Conservation (phyloP, 2,113 vertebrate genomes). For the Phalacrocorax pelagicus region DNA sequence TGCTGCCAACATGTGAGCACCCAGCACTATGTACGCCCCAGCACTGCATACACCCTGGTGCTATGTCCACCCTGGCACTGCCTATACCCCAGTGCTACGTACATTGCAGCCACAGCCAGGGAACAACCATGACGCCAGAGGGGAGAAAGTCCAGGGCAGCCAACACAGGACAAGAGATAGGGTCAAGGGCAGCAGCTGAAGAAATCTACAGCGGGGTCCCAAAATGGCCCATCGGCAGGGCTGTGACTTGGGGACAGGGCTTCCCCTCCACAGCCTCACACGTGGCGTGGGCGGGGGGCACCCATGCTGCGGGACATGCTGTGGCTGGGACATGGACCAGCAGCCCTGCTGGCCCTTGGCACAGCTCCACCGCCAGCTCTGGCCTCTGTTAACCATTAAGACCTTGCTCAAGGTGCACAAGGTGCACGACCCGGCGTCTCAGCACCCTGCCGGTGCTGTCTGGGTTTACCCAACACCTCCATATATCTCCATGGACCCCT, state of each 20-base stretch:
- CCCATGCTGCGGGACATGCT: fast-evolving
- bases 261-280: fast-evolving
- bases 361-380: fast-evolving
- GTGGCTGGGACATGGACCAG: fast-evolving
- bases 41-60: neutral
- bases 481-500: fast-evolving
- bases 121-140: conserved; percentile 39
- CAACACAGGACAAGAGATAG: neutral
- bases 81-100: neutral
- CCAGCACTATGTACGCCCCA: fast-evolving
- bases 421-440: fast-evolving
- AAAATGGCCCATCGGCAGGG: neutral
- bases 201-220: neutral
- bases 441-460: fast-evolving
- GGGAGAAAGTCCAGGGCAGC: conserved; percentile 46
- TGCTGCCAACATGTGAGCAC: neutral
- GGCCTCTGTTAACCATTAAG: neutral
- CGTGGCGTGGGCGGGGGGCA: fast-evolving
- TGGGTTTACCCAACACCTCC: fast-evolving
- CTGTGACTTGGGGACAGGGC: neutral
- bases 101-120: neutral
- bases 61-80: neutral
- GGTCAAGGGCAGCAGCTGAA: conserved; percentile 3
- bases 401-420: neutral
- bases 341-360: neutral